These are phyloP conservation scores for Alligator mississippiensis DNA, from an alignment of 2,113 vertebrate species.

Conservation along the genomic window DNA sequence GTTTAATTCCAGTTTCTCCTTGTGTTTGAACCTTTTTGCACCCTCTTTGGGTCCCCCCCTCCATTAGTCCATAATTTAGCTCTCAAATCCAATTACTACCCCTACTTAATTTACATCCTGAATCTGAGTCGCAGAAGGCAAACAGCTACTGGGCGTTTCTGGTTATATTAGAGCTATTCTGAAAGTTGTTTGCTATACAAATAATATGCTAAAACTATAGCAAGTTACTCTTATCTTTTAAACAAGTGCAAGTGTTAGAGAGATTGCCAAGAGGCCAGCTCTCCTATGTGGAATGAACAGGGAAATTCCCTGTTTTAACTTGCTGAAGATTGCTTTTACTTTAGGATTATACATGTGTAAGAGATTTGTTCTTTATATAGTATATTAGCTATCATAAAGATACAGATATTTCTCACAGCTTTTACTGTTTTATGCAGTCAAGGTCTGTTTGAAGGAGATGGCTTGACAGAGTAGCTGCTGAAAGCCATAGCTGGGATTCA, in stretches of 20 bases:
- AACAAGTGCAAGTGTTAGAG: not conserved
- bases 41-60: not conserved
- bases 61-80: not conserved
- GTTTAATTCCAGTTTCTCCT: not conserved
- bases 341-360: not conserved
- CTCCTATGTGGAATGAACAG: not conserved
- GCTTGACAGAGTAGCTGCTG: not conserved
- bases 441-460: not conserved
- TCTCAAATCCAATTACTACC: not conserved
- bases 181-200: not conserved
- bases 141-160: not conserved
- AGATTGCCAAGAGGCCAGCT: not conserved
- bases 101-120: not conserved
- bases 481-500: not conserved
- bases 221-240: not conserved
- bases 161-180: not conserved
- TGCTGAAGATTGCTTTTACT: not conserved
- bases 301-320: not conserved
- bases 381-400: not conserved
- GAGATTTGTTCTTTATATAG: not conserved
- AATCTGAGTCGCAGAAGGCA: not conserved
- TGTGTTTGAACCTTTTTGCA: not conserved
- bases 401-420: not conserved
- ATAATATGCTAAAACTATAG: not conserved
- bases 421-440: not conserved